Percentiles rank a stretch among this genome's conserved stretches.
phyloP scores from a whole-genome alignment of 2,888 invertebrate genomes.

The Tortricodes alternella region DNA sequence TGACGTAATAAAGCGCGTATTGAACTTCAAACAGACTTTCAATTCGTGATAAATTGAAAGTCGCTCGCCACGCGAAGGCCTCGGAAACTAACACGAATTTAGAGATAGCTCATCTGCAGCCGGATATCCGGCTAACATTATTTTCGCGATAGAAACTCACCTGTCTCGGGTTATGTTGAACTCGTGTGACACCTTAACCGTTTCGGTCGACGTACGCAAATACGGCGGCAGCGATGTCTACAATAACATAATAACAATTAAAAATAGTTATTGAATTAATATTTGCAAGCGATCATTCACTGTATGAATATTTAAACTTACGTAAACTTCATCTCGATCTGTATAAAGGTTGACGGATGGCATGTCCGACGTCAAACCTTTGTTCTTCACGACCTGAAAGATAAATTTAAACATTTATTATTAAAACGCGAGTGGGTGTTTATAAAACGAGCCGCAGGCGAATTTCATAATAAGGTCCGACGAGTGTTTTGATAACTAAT shows the following conservation, averaged over 20 bases:
- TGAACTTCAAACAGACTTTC: too few relatives aligned
- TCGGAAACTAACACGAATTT: too few relatives aligned
- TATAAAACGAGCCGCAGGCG: too few relatives aligned
- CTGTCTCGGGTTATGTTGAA: constrained; percentile 57
- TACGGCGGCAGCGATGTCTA: constrained; percentile 71
- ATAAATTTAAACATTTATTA: too few relatives aligned
- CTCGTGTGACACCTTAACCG: constrained; percentile 67
- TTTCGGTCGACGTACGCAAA: constrained; percentile 69
- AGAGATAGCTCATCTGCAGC: too few relatives aligned
- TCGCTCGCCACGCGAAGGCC: too few relatives aligned
- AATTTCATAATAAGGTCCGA: too few relatives aligned
- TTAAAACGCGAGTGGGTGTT: too few relatives aligned
- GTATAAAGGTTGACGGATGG: constrained; percentile 53
- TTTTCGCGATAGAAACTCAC: constrained; percentile 39
- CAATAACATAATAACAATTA: constrained; percentile 10
- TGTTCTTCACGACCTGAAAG: constrained; percentile 72
- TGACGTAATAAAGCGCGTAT: too few relatives aligned
- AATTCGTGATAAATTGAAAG: too few relatives aligned
- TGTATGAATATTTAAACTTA: constrained; percentile 56
- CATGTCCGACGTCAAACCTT: constrained; percentile 59
- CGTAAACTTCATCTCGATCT: constrained; percentile 63
- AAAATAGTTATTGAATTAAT: background rate
- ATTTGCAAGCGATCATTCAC: too few relatives aligned
- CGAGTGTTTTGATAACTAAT: too few relatives aligned
- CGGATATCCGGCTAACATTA: background rate